Evolutionary conservation across 2,888 invertebrate genomes (phyloP), one percentile per base, ranked within the genome.

Genomic region (Clusia tigrina): DNA sequence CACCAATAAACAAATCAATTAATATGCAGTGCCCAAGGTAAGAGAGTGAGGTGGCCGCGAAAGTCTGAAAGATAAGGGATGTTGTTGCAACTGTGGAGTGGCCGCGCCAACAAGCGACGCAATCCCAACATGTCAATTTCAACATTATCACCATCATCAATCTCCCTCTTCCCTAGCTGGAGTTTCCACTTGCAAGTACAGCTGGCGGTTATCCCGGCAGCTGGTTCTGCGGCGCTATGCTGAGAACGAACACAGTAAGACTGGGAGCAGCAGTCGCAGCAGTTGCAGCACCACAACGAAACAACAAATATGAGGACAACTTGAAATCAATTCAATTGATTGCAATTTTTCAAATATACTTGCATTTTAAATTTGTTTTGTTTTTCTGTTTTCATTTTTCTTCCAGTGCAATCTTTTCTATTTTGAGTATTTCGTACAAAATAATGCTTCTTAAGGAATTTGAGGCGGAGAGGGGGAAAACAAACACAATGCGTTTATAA

Each of bases 261-360:
- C 10, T 42, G 9, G 15, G n/a, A 42, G 2, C 42, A 42, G n/a
- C 42, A n/a, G n/a, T 17, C 10, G n/a, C 9, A 15, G 42, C 42
- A 42, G 3, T 42, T 15, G 6, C n/a, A 17, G 32, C 32, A 32
- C 6, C 32, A 12, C 6, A 32, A 32, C n/a, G n/a, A n/a, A 32
- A 32, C 6, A 32, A 12, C 42, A 42, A 48, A 18, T 20, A 5
- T 22, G 20, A 2, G 22, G 5, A 48, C 48, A 48, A 48, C 22
- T 48, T 3, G 20, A 48, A 48, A 48, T 48, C 48, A 48, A 48
- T 48, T 48, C 48, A 22, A 48, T 48, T 48, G 48, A 48, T 48
- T 48, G 15, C 48, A 20, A 22, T 48, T 48, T 48, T 22, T 48
- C 48, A 48, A 20, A 48, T 22, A 20, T 22, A 20, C 32, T 48